phyloP scores from a whole-genome alignment of 2,888 invertebrate genomes.

The Asteroscopus sphinx region DNA sequence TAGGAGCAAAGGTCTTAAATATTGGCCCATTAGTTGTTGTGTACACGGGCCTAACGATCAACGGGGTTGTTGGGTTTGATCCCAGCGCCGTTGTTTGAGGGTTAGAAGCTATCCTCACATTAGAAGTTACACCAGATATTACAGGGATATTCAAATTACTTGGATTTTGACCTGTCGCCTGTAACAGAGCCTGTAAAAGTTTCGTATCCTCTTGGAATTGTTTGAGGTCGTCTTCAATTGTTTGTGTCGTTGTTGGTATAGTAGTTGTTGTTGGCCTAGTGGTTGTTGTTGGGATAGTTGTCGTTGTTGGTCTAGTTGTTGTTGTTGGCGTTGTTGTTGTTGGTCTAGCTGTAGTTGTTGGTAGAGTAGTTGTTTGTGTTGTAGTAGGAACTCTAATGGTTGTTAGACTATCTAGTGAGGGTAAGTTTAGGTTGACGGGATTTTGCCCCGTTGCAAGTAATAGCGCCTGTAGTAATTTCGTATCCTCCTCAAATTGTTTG shows the following conservation, averaged over 20 bases:
- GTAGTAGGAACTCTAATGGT: slow-evolving; percentile 62
- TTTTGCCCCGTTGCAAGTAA: slow-evolving; percentile 84
- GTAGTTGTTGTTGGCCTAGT: slow-evolving; percentile 58
- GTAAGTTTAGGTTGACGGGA: slow-evolving; percentile 79
- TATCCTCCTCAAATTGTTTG: slow-evolving; percentile 84
- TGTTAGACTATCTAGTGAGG: slow-evolving; percentile 71
- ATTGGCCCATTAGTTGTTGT: slow-evolving; percentile 71
- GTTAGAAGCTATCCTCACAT: slow-evolving; percentile 82
- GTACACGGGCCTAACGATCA: slow-evolving; percentile 78
- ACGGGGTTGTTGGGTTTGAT: slow-evolving; percentile 79
- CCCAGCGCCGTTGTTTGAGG: slow-evolving; percentile 78
- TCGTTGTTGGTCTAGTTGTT: slow-evolving; percentile 33
- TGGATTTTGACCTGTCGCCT: slow-evolving; percentile 78
- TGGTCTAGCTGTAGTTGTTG: slow-evolving; percentile 55
- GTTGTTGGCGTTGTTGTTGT: slow-evolving; percentile 59
- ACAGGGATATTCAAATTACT: slow-evolving; percentile 71
- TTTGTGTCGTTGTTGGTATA: slow-evolving; percentile 66
- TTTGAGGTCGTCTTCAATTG: slow-evolving; percentile 76
- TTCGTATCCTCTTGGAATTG: slow-evolving; percentile 82
- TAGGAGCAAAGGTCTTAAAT: slow-evolving; percentile 70
- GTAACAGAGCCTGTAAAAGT: slow-evolving; percentile 82
- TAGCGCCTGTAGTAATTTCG: slow-evolving; percentile 82
- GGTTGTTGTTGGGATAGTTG: slow-evolving; percentile 58
- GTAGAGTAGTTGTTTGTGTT: slow-evolving; percentile 58
- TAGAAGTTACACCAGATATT: slow-evolving; percentile 82